Evolutionary conservation across 2,888 invertebrate genomes (phyloP), one percentile per base, ranked within the genome.

Genomic region (Rhimphoctona megacephalus): DNA sequence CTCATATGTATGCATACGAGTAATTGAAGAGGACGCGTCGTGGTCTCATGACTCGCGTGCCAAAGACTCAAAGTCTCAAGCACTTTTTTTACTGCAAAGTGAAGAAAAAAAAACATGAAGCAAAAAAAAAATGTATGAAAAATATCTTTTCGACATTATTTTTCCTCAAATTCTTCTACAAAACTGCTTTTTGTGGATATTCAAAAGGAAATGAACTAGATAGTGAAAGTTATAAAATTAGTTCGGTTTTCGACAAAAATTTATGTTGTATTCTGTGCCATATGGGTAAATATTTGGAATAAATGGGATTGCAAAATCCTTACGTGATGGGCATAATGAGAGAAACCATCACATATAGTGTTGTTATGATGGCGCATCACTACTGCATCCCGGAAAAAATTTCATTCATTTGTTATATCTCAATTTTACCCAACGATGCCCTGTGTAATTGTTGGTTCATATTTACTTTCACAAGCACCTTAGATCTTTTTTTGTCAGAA

Each of bases 11-110:
- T 85, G 76, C 81, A 81, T 77, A 83, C 83, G 88, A 85, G 88
- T 91, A 91, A 91, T 91, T 90, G 90, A 90, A 88, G 89, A 83
- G 85, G 80, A 84, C 86, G 86, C 85, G 86, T 79, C 88, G 67
- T 80, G 83, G 83, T 76, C 49, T 72, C 72, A 61, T 54, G 54
- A 49, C 49, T 80, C 61, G 80, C 74, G 79, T 73, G 77, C 82
- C 80, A 49, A 67, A 76, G 85, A 81, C 85, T 64, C 46, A 64
- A 66, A 77, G 81, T 66, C 70, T 85, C 76, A 33, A 70, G 66
- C 81, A 70, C 76, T 33, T 78, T 72, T 73, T 67, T 54, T 39
- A 64, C 76, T 77, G 49, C 39, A 49, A 79, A 61, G 14, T 25
- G 11, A 78, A 54, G 25, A 1, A 77, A 73, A 73, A 67, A 22